Evolutionary conservation across 2,113 vertebrate genomes (phyloP).

Genomic region (Cranoglanis bouderius): DNA sequence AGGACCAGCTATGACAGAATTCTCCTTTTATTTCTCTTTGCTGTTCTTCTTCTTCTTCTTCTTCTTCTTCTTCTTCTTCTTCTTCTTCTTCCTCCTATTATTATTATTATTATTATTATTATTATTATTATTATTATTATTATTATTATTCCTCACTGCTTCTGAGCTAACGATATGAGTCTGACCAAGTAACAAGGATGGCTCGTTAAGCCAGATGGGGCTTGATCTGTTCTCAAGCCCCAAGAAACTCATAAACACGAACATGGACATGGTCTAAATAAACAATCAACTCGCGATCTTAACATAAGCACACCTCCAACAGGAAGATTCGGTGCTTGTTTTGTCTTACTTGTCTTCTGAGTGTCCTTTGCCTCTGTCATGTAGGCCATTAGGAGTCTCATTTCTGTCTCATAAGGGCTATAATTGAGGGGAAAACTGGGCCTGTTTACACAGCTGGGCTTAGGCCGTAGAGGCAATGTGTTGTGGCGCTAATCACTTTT

Average conservation of each 20-base stretch:
- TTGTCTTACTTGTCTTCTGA: conserved; percentile 21
- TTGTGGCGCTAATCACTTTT: conserved; percentile 31
- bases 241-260: conserved; percentile 56
- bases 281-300: conserved; percentile 49
- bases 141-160: conserved; percentile 49
- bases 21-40: conserved; percentile 46
- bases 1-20: conserved; percentile 65
- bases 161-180: conserved; percentile 57
- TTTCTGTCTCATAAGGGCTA: conserved; percentile 28
- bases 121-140: conserved; percentile 35
- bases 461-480: neutral
- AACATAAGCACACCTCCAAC: neutral
- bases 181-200: conserved; percentile 65
- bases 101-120: conserved; percentile 28
- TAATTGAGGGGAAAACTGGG: neutral
- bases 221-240: neutral
- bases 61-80: conserved; percentile 16
- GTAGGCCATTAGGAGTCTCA: conserved; percentile 20
- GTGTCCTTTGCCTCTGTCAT: conserved; percentile 27
- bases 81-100: conserved; percentile 10
- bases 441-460: conserved; percentile 25
- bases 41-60: conserved; percentile 2
- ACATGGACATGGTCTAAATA: conserved; percentile 63
- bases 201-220: conserved; percentile 72
- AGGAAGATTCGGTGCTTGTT: neutral